Base-by-base conservation (phyloP, 2,797 vertebrate species). In the Phylloscopus collybita region DNA sequence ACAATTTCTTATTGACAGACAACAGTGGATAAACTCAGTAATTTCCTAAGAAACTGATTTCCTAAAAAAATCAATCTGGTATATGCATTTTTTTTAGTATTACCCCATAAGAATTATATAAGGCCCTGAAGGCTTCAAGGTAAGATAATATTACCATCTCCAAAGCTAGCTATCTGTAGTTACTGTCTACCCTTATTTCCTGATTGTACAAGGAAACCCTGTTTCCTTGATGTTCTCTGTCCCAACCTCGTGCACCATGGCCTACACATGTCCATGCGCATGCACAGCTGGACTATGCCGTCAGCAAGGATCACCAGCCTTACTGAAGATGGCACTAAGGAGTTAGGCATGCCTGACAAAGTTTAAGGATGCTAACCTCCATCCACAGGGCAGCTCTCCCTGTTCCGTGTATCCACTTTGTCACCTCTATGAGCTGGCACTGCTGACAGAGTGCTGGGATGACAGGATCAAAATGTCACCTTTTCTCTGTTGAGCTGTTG, bases 171-270 rank as follows among this genome's bases (percentile, higher is more conserved):
- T 87, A 27, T 53, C 29, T 80, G 15, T 69, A 29, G 9, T 76
- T 67, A 22, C 23, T 78, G 32, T 18, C 30, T 72, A 6, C 34
- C 13, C 13, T 32, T 73, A 40, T 69, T 72, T 95, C 34, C 25
- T 54, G 45, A 32, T 5, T 5, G 1, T 54, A 23, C 8, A 34
- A 34, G 34, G 34, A 34, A 34, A 34, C 36, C 29, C 10, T 1
- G 0, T 53, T 93, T 44, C 19, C 17, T 32, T 18, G 12, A 10
- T 83, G 42, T 47, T 90, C 32, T 74, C 49, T 88, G 57, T 84
- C 38, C 47, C 9, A 5, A 0, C 19, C 20, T 45, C 0, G 0
- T 73, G 17, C 22, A 71, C 75, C 29, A 6, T 27, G 29, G 51
- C 38, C n/a, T 1, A 2, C 61, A 44, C 21, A 2, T 22, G 10